These are phyloP conservation scores for Ageneiosus marmoratus DNA, from an alignment of 2,113 vertebrate genomes.

Conservation along the genomic window DNA sequence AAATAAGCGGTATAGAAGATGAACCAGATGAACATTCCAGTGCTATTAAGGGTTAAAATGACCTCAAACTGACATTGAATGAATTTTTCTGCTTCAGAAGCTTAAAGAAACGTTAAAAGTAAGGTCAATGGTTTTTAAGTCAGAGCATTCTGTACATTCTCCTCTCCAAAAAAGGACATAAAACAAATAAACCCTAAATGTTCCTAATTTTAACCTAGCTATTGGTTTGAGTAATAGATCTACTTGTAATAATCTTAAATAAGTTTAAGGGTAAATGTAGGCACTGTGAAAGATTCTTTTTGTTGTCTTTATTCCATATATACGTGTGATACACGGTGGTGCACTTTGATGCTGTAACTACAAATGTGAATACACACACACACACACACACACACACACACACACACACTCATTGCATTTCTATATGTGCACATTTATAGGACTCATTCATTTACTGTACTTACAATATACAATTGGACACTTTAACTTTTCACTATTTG, in stretches of 20 bases:
- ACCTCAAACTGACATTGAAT: constrained; percentile 66
- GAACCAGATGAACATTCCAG: too few relatives aligned
- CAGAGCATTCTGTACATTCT: background rate
- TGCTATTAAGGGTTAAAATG: background rate
- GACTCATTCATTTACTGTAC: too few relatives aligned
- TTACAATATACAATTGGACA: too few relatives aligned
- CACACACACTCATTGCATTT: too few relatives aligned
- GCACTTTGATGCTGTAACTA: background rate
- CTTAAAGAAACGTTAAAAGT: constrained; percentile 54
- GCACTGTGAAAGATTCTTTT: background rate
- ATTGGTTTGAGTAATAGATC: constrained; percentile 12
- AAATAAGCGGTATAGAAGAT: too few relatives aligned
- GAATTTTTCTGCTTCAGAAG: constrained; percentile 52
- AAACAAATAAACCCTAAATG: background rate
- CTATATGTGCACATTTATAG: too few relatives aligned
- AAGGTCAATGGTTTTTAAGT: background rate
- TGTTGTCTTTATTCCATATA: background rate
- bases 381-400: background rate
- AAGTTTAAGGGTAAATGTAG: constrained; percentile 26
- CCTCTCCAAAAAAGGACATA: background rate
- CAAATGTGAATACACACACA: background rate
- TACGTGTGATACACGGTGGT: background rate
- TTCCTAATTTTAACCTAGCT: background rate
- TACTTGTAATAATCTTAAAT: constrained; percentile 23
- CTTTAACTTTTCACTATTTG: too few relatives aligned